Evolutionary conservation across 2,797 vertebrate species (phyloP), one percentile per base, ranked within the genome.

Genomic region (Helarctos malayanus): DNA sequence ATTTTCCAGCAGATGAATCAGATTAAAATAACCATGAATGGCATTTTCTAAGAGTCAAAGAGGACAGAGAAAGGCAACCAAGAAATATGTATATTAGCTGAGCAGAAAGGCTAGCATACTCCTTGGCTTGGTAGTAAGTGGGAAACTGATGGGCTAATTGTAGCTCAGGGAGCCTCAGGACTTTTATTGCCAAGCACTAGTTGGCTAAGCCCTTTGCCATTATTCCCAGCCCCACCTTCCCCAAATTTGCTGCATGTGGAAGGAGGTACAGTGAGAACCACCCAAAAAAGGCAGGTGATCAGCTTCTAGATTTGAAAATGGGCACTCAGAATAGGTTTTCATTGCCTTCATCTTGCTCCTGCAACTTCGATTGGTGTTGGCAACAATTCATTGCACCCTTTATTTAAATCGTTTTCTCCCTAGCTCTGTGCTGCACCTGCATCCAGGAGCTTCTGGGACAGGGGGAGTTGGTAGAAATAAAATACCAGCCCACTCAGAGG

Each of bases 21-120:
- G 56, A 85, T 89, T 49, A 91, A 95, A 97, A 95, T 95, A 97
- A 83, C 47, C 59, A 41, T 45, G 57, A 73, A 35, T 76, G 52
- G 71, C 21, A 52, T 52, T 65, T 63, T 45, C 52, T 78, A 45
- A 87, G 65, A 95, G 71, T 81, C 23, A 88, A 91, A 91, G 83
- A 83, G 69, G 61, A 71, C 68, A 32, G 59, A 82, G 78, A 78
- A 89, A 95, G 45, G 45, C 90, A 65, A 54, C 19, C 41, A 52
- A 78, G 57, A 94, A 82, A 45, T 69, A 12, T 27, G 29, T 65
- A 4, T 80, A 27, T 93, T 57, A 73, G 68, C 75, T 14, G 12
- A 54, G 57, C 75, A 54, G 59, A 38, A 73, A 85, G 63, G 15
- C 88, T 84, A 32, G 41, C n/a, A 25, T 23, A 11, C n/a, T 49